Base-by-base conservation (phyloP, 2,888 invertebrate species). In the Agriotes lineatus region DNA sequence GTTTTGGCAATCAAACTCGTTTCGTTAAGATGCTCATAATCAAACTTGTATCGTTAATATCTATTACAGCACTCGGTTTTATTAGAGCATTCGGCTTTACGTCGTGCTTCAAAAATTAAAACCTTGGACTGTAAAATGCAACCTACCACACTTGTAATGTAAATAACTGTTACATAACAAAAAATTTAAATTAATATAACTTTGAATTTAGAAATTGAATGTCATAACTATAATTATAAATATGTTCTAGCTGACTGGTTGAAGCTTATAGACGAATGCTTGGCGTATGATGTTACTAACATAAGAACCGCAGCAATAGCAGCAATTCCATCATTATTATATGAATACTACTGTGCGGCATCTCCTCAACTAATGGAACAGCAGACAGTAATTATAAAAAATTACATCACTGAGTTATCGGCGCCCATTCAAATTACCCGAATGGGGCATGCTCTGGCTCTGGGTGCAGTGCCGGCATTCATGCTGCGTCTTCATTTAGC, bases 381-480 rank as follows among this genome's bases (percentile, higher is more conserved):
- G 42, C 85, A 84, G 60, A 79, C 83, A 63, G 68, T 73, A 37
- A 79, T 88, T 25, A 84, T 90, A 54, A 83, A 86, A 62, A 87
- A 87, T 68, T 92, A 93, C 73, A 83, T 86, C 19, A 80, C 85
- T 10, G 87, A 86, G 66, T 78, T 88, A 54, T 88, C 56, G 78
- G 84, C 67, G 81, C 86, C 35, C 87, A 89, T 77, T 83, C 90
- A 57, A 75, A 87, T 89, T n/a, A 85, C 90, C 14, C 87, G 96
- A 72, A 94, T 94, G 90, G 97, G 97, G 2, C 93, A 92, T 82
- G 88, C 94, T 1, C 87, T 93, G 70, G 96, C 96, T n/a, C 85
- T 97, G 61, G 96, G 96, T 85, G 85, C 90, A 4, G 85, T 95
- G 30, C 94, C 95, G 1, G 85, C 87, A 52, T 90, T 90, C 77